Evolutionary conservation across 2,113 vertebrate species (phyloP).

Genomic region (Fregetta grallaria): DNA sequence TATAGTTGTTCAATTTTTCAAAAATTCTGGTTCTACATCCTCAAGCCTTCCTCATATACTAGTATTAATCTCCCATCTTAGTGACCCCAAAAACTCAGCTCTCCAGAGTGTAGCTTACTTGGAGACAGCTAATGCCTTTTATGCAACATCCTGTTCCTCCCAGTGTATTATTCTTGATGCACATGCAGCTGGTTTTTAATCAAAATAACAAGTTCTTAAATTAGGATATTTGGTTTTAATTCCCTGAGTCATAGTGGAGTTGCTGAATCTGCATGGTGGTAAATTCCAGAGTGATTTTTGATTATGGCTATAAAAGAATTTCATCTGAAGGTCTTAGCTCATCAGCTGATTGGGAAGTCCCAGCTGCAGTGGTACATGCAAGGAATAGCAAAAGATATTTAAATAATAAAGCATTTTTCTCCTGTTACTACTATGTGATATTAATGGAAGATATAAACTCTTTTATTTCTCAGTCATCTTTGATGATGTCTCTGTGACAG

Average conservation of each 20-base stretch:
- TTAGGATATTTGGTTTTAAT: slow-evolving; percentile 39
- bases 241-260: slow-evolving; percentile 13
- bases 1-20: neutral
- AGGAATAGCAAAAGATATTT: neutral
- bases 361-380: slow-evolving; percentile 10
- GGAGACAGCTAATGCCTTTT: neutral
- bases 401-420: neutral
- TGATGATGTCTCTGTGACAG: neutral
- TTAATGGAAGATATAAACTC: neutral
- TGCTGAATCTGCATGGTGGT: slow-evolving; percentile 42
- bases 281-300: slow-evolving; percentile 33
- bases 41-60: neutral
- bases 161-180: neutral
- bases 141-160: neutral
- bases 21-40: neutral
- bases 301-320: slow-evolving; percentile 34
- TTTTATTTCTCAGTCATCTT: neutral
- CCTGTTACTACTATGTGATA: neutral
- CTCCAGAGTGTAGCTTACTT: neutral
- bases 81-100: neutral
- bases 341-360: slow-evolving; percentile 25
- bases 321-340: slow-evolving; percentile 18
- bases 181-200: slow-evolving; percentile 33
- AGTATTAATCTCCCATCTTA: neutral
- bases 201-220: slow-evolving; percentile 44